These are phyloP conservation scores for Catharus bicknelli DNA, from an alignment of 2,113 vertebrate species.

Conservation along the genomic window DNA sequence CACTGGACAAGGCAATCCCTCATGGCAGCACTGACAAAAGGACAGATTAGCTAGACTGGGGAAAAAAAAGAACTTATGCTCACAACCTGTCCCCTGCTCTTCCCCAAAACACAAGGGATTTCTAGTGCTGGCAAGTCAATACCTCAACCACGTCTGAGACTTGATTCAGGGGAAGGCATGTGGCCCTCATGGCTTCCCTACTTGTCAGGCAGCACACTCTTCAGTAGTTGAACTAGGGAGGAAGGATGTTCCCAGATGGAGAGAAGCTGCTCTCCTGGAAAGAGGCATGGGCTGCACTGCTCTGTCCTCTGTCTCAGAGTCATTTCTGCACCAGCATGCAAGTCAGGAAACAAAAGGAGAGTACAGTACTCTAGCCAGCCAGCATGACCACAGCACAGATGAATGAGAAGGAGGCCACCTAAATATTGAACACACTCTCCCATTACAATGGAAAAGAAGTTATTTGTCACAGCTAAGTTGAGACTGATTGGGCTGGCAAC, in stretches of 20 bases:
- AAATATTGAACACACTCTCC: neutral
- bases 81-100: neutral
- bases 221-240: neutral
- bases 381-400: accelerated
- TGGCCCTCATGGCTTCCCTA: neutral
- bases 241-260: neutral
- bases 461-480: too few relatives aligned
- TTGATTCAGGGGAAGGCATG: neutral
- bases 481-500: too few relatives aligned
- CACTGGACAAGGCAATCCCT: neutral
- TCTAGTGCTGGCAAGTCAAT: neutral
- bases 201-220: neutral
- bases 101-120: neutral
- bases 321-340: neutral
- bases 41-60: neutral
- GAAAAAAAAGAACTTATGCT: neutral
- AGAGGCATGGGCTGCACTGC: neutral
- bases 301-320: neutral
- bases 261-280: neutral
- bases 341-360: neutral
- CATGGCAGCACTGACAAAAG: neutral
- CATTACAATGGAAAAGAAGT: neutral
- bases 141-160: neutral
- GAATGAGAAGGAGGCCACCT: neutral
- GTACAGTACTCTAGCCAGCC: neutral